phyloP scores from a whole-genome alignment of 1,140 invertebrate genomes.

The Scaptomyza hsui region DNA sequence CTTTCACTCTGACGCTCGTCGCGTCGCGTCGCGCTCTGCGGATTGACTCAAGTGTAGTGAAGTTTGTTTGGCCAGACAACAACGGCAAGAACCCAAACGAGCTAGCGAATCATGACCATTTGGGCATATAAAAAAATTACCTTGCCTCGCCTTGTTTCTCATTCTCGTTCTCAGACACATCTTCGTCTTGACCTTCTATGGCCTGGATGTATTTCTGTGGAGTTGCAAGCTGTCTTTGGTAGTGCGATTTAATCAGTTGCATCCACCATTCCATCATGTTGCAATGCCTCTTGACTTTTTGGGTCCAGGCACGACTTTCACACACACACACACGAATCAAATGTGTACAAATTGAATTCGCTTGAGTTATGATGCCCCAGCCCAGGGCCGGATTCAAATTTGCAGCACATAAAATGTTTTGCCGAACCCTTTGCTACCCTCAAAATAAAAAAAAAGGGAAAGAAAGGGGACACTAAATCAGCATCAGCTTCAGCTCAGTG shows the following conservation, averaged over 20 bases:
- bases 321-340: background rate
- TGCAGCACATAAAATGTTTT: constrained; percentile 44
- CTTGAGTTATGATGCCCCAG: constrained; percentile 57
- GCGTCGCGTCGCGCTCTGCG: constrained; percentile 11
- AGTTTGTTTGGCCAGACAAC: constrained; percentile 78
- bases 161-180: background rate
- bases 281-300: constrained; percentile 32
- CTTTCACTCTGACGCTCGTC: constrained; percentile 54
- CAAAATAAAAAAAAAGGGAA: too few species aligned
- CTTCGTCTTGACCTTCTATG: constrained; percentile 39
- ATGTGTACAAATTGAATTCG: constrained; percentile 63
- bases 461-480: constrained; percentile 54
- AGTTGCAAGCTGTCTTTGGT: constrained; percentile 7
- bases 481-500: constrained; percentile 65
- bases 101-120: constrained; percentile 75
- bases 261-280: constrained; percentile 26
- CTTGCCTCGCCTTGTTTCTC: constrained; percentile 32
- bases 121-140: constrained; percentile 79
- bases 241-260: constrained; percentile 46
- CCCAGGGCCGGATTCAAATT: constrained; percentile 31
- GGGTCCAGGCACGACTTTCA: constrained; percentile 6
- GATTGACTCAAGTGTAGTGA: constrained; percentile 34
- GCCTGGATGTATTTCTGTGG: constrained; percentile 1
- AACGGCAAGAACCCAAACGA: constrained; percentile 37
- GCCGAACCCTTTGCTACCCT: constrained; percentile 37